A percentile compares a stretch with the other conserved stretches of the same genome.
Conservation (phyloP, 23 tunicate genomes). For the Ciona savignyi region DNA sequence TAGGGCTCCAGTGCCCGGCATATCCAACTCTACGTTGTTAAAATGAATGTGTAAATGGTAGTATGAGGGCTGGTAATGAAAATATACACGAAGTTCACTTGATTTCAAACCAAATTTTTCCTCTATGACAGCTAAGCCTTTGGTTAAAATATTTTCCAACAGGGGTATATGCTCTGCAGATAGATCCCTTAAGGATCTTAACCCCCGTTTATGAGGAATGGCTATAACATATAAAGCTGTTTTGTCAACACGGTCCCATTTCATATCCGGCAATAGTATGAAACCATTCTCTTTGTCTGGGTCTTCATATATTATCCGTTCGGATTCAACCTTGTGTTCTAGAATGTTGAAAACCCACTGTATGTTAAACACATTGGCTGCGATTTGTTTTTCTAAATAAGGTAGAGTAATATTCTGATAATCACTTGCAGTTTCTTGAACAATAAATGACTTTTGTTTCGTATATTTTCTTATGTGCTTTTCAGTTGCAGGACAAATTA, state of each 20-base stretch:
- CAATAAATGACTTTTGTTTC: slow-evolving; percentile 36
- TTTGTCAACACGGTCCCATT: slow-evolving; percentile 73
- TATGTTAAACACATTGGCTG: slow-evolving; percentile 36
- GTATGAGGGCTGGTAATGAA: slow-evolving; percentile 96
- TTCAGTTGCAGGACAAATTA: slow-evolving; percentile 85
- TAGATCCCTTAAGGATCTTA: slow-evolving; percentile 70
- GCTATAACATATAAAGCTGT: slow-evolving; percentile 53
- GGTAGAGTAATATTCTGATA: slow-evolving; percentile 48
- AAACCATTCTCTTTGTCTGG: slow-evolving; percentile 58
- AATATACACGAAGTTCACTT: slow-evolving; percentile 45
- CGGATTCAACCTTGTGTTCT: slow-evolving; percentile 66
- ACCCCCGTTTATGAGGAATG: slow-evolving; percentile 42
- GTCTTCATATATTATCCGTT: slow-evolving; percentile 73
- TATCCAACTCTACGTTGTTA: slow-evolving; percentile 50
- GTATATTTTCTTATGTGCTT: slow-evolving; percentile 72
- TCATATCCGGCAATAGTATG: slow-evolving; percentile 75
- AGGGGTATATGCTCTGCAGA: slow-evolving; percentile 55
- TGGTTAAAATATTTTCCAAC: slow-evolving; percentile 36
- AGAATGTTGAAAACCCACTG: slow-evolving; percentile 97
- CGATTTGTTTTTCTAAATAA: slow-evolving; percentile 47
- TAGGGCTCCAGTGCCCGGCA: slow-evolving; percentile 49
- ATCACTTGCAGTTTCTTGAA: slow-evolving; percentile 64
- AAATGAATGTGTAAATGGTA: slow-evolving; percentile 95
- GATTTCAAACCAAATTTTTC: slow-evolving; percentile 34
- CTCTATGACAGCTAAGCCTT: slow-evolving; percentile 21